Percentiles rank a stretch among this genome's conserved stretches.
These are phyloP conservation scores for Drosophila repleta DNA, from an alignment of 1,140 invertebrate genomes.

Conservation along the genomic window DNA sequence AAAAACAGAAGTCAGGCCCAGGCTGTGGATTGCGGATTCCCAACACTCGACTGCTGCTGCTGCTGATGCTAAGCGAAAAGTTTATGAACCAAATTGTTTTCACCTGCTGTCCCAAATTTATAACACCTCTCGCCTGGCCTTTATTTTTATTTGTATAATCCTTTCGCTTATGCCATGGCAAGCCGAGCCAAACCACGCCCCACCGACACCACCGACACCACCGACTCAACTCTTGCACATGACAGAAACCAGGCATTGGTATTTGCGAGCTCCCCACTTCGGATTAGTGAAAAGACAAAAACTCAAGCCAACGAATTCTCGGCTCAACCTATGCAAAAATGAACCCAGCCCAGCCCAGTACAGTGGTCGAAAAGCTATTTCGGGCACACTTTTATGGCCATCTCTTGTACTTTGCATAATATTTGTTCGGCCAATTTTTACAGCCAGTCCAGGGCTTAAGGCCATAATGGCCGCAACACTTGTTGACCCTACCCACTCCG, in stretches of 20 bases:
- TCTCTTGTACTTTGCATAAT: slow-evolving; percentile 67
- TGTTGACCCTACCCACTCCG: slow-evolving; percentile 39
- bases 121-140: slow-evolving; percentile 64
- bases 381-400: slow-evolving; percentile 49
- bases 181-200: slow-evolving; percentile 7
- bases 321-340: slow-evolving; percentile 41
- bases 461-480: slow-evolving; percentile 65
- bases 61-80: slow-evolving; percentile 65
- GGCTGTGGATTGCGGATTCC: slow-evolving; percentile 39
- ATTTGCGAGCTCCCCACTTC: slow-evolving; percentile 64
- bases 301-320: slow-evolving; percentile 53
- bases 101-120: slow-evolving; percentile 80
- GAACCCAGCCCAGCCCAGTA: slow-evolving; percentile 29
- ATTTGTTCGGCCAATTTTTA: slow-evolving; percentile 71
- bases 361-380: slow-evolving; percentile 45
- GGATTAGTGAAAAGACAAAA: slow-evolving; percentile 77
- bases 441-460: slow-evolving; percentile 30
- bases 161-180: slow-evolving; percentile 60
- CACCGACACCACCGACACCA: slow-evolving; percentile 3
- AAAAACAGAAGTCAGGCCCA: slow-evolving; percentile 54
- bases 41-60: neutral
- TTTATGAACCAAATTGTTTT: slow-evolving; percentile 81
- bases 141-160: slow-evolving; percentile 82
- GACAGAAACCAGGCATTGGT: slow-evolving; percentile 73
- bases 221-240: slow-evolving; percentile 73